Conservation (phyloP, 2,113 vertebrate genomes). For the Polypterus bichir region DNA sequence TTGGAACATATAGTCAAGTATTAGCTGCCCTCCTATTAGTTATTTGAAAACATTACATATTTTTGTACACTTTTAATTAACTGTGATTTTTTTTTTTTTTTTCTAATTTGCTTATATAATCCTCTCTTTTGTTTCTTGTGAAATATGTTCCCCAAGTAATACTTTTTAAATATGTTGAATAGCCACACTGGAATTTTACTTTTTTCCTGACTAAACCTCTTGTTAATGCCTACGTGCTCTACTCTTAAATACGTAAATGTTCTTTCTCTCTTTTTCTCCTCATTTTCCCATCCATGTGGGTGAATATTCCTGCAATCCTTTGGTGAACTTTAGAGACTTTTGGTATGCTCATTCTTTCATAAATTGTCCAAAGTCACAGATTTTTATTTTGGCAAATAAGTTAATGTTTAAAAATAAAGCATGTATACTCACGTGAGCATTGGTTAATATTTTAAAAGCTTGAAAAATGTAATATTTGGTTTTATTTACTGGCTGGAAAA, state of each 20-base stretch:
- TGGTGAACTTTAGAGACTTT: slow-evolving; percentile 74
- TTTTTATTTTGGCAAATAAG: too few species aligned
- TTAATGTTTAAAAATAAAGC: too few species aligned
- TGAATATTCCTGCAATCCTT: slow-evolving; percentile 73
- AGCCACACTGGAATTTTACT: slow-evolving; percentile 1
- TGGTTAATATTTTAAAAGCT: background rate
- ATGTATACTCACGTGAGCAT: background rate
- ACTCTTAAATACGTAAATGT: slow-evolving; percentile 42
- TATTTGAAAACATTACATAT: too few species aligned
- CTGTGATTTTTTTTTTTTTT: too few species aligned
- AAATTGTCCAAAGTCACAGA: slow-evolving; percentile 56
- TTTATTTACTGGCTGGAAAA: too few species aligned
- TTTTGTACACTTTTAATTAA: too few species aligned
- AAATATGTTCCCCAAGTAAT: too few species aligned
- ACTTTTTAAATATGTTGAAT: too few species aligned
- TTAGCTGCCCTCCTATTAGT: too few species aligned
- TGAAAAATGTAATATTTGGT: background rate
- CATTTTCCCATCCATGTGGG: slow-evolving; percentile 67
- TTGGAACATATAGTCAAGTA: too few species aligned
- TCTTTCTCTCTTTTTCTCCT: slow-evolving; percentile 49
- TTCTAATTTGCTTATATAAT: too few species aligned
- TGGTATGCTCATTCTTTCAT: slow-evolving; percentile 67
- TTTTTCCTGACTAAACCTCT: slow-evolving; percentile 28
- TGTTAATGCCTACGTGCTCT: slow-evolving; percentile 29
- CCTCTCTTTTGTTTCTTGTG: too few species aligned